A percentile compares a stretch with the other conserved stretches of the same genome.
phyloP scores from a whole-genome alignment of 2,113 vertebrate species.

The Acinonyx jubatus region DNA sequence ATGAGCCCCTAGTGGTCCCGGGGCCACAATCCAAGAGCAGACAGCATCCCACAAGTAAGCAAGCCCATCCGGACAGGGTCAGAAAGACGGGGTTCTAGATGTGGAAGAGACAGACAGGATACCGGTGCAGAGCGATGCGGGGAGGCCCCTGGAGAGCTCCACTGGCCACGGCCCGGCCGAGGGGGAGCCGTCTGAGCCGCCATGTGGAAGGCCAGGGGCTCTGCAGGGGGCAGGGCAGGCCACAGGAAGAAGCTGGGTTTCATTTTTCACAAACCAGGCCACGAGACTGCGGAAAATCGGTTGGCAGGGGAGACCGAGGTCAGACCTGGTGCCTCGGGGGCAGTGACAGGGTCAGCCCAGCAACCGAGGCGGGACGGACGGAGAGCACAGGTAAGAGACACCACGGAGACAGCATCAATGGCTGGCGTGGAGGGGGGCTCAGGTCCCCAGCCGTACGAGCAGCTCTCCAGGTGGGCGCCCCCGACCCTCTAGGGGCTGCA shows the following conservation, averaged over 20 bases:
- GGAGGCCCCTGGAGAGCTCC: background rate
- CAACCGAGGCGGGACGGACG: background rate
- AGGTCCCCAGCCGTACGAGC: background rate
- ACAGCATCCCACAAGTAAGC: background rate
- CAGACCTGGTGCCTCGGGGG: background rate
- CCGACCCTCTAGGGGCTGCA: background rate
- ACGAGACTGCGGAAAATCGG: too few relatives aligned
- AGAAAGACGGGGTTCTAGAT: too few relatives aligned
- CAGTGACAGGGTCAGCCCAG: rapidly evolving
- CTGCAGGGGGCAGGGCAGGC: background rate
- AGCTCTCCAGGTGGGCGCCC: background rate
- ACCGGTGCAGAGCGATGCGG: rapidly evolving
- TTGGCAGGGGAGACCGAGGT: background rate
- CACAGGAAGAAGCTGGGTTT: background rate
- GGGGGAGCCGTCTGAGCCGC: background rate
- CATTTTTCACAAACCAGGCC: background rate
- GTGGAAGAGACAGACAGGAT: background rate
- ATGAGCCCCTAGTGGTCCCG: background rate
- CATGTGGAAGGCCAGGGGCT: background rate
- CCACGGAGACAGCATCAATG: background rate
- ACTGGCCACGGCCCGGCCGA: rapidly evolving
- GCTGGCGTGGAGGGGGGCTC: too few relatives aligned
- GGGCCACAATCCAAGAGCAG: background rate
- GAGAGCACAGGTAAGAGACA: background rate
- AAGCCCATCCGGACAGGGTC: background rate